Conservation (phyloP, 1,140 invertebrate species). For the Nymphalis io region DNA sequence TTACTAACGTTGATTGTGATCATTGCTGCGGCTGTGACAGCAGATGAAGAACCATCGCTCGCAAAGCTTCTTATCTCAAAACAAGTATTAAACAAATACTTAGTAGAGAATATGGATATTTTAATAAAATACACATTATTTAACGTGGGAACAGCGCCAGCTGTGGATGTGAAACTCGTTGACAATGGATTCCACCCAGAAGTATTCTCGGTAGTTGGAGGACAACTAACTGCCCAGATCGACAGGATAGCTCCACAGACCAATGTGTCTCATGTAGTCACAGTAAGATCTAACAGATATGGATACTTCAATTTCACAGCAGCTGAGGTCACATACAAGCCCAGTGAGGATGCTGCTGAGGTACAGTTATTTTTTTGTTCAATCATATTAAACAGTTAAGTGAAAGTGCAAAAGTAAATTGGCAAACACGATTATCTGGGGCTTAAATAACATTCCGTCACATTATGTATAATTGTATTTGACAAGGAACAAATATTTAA, state of each 20-base stretch:
- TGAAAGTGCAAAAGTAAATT: neutral
- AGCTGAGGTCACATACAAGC: conserved; percentile 94
- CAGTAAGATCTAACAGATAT: conserved; percentile 93
- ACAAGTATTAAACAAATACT: conserved; percentile 97
- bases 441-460: no score
- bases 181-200: conserved; percentile 95
- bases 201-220: conserved; percentile 92
- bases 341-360: conserved; percentile 88
- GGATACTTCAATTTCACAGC: conserved; percentile 99
- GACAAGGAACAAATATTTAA: no score
- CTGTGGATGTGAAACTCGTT: conserved; percentile 92
- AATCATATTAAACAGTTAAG: neutral
- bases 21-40: conserved; percentile 66
- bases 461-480: no score
- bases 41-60: conserved; percentile 85
- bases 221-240: conserved; percentile 90
- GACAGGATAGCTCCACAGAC: conserved; percentile 94
- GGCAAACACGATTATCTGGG: neutral
- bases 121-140: conserved; percentile 95
- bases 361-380: conserved; percentile 64
- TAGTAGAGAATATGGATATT: conserved; percentile 99
- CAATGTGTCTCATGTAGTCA: conserved; percentile 96
- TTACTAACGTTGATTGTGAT: conserved; percentile 65
- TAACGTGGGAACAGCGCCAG: conserved; percentile 93
- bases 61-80: conserved; percentile 91